Base-by-base conservation (phyloP, 2,888 invertebrate genomes). In the Chaitophorus viminalis region DNA sequence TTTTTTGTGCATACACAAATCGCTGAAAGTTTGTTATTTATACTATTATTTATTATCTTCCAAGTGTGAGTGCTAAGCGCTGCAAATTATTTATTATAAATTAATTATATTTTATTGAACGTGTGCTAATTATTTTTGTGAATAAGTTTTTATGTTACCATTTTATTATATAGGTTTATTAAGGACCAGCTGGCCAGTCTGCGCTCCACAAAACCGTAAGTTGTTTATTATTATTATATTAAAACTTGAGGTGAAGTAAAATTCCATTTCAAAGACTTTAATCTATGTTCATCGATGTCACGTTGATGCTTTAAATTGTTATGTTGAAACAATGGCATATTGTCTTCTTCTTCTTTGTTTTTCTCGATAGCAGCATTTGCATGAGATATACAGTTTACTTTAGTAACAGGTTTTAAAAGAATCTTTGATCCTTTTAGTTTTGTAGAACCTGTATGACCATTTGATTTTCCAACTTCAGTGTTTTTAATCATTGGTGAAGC, bases 221-320 rank as follows among this genome's bases (percentile, higher is more conserved):
- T n/a, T n/a, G n/a, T n/a, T n/a, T n/a, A n/a, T n/a, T n/a, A n/a
- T n/a, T n/a, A n/a, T n/a, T n/a, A n/a, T n/a, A n/a, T n/a, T n/a
- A n/a, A n/a, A n/a, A n/a, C 96, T 46, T 98, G 93, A 0, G 99
- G 98, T 0, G 96, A 94, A 0, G 96, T 95, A 91, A 99, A 99
- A 91, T 98, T 97, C 99, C 99, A 99, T 91, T 97, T 97, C 33
- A 99, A 92, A 8, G 92, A 91, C 92, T 97, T 97, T 88, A 99
- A 93, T 91, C 96, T 96, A 90, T 97, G 97, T 91, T 99, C 99
- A 91, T 99, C 99, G 79, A 97, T 95, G 75, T 97, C 94, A 84
- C 99, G 93, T 91, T 98, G 98, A 91, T 97, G 96, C 92, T 99
- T 99, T 81, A 96, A 93, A 91, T 95, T 96, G 91, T 97, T 97